These are phyloP conservation scores for Podarcis cretensis DNA, from an alignment of 2,113 vertebrate genomes.

Conservation along the genomic window DNA sequence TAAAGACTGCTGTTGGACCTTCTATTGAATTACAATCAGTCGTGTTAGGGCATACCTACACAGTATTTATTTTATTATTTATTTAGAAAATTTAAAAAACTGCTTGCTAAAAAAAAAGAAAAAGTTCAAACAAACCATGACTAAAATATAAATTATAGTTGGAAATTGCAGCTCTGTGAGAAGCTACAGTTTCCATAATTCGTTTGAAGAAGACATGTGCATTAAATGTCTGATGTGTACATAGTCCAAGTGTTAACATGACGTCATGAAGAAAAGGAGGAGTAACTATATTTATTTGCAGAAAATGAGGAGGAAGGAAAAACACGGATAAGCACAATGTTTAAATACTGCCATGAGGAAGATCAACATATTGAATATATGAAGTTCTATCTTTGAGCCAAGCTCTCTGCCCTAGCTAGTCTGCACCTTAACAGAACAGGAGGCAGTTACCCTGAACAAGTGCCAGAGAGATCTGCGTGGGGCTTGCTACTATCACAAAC, in stretches of 20 bases:
- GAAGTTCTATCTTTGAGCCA: neutral
- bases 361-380: neutral
- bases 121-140: too few species aligned
- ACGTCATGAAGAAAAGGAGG: neutral
- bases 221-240: too few species aligned
- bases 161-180: too few species aligned
- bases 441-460: neutral
- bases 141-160: neutral
- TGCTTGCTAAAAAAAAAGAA: too few species aligned
- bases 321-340: neutral
- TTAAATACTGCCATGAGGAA: neutral
- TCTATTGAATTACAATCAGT: neutral
- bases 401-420: neutral
- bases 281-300: too few species aligned
- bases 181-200: too few species aligned
- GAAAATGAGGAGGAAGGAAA: neutral
- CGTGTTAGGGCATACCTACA: neutral
- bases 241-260: too few species aligned
- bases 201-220: too few species aligned
- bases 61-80: too few species aligned
- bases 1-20: neutral
- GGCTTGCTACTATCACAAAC: neutral
- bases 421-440: neutral
- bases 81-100: too few species aligned
- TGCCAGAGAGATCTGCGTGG: neutral